Base-by-base conservation (phyloP, 1,140 invertebrate genomes). In the Monochamus saltuarius region DNA sequence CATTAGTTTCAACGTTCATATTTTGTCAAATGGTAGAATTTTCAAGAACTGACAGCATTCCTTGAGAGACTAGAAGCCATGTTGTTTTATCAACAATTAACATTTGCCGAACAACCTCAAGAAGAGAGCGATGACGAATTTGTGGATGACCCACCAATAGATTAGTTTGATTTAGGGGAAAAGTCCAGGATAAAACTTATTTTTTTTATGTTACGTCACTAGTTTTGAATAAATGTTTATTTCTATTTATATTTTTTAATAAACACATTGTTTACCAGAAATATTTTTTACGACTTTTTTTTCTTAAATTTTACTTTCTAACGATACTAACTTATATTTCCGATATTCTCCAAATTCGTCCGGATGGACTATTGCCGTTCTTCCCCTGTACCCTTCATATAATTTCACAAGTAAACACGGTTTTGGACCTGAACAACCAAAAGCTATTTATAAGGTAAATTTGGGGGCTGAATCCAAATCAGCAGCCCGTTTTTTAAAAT, bases 1-100 rank as follows among this genome's bases (percentile, higher is more conserved):
- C 46, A 47, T 59, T 16, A 60, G 50, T 46, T 65, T 65, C 36
- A 61, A 65, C 35, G 39, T 65, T 50, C 59, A 65, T 34, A 43
- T 61, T 45, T 35, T 61, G n/a, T 52, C 22, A 56, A 56, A 56
- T 56, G 54, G 34, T 34, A 56, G 42, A 22, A 56, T 56, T 56
- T 56, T 40, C 54, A 56, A 46, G 22, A 56, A 19, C 39, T 56
- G 29, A 56, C 54, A 11, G 43, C 16, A 56, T 43, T 56, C 43
- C 54, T 56, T 56, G 22, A 56, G 43, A 56, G 43, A 34, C 19
- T 11, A 56, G 54, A 56, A 56, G 53, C 53, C 4, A 42, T 38
- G 35, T 1, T 43, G 53, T 56, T 46, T 46, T 35, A 56, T 16
- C 40, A 46, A 46, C 29, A 34, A 46, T 35, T 56, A 29, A 56